Conservation (phyloP, 92 coral and sea anemone genomes). For the Anthopleura xanthogrammica region DNA sequence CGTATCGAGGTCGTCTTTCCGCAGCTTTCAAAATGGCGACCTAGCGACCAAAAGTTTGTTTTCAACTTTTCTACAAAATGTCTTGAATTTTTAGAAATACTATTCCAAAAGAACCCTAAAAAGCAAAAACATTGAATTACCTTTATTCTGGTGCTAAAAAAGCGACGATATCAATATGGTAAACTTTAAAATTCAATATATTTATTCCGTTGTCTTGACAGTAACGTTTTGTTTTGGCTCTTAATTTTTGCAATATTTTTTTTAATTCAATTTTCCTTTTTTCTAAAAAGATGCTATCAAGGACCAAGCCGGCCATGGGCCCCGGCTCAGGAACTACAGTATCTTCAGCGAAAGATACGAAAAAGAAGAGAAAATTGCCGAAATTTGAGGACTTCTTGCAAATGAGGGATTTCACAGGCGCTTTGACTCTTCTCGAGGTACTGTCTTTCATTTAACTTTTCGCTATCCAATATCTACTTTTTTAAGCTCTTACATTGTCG, state of each 20-base stretch:
- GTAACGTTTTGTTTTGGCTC: background rate
- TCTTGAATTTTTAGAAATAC: background rate
- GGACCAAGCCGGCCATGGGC: conserved; percentile 99
- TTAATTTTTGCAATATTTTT: background rate
- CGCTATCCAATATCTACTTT: no score
- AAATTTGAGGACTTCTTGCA: conserved; percentile 90
- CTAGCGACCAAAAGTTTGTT: conserved; percentile 66
- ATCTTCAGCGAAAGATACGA: conserved; percentile 86
- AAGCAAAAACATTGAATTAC: background rate
- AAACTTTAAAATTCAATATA: conserved; percentile 5
- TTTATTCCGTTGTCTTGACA: conserved; percentile 15
- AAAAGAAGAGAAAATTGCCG: conserved; percentile 90
- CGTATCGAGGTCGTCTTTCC: conserved; percentile 41
- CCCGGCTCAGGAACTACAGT: conserved; percentile 95
- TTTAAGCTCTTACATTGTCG: background rate
- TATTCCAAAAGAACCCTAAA: background rate
- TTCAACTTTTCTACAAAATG: conserved; percentile 12
- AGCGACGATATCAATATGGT: conserved; percentile 56
- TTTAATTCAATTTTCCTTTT: background rate
- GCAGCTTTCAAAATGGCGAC: conserved; percentile 62
- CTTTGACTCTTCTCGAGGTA: conserved; percentile 90
- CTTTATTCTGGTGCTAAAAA: background rate
- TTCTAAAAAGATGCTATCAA: conserved; percentile 83
- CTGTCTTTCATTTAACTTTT: no score
- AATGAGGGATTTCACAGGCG: conserved; percentile 89